phyloP scores from a whole-genome alignment of 2,797 vertebrate species.

The Anguilla anguilla region DNA sequence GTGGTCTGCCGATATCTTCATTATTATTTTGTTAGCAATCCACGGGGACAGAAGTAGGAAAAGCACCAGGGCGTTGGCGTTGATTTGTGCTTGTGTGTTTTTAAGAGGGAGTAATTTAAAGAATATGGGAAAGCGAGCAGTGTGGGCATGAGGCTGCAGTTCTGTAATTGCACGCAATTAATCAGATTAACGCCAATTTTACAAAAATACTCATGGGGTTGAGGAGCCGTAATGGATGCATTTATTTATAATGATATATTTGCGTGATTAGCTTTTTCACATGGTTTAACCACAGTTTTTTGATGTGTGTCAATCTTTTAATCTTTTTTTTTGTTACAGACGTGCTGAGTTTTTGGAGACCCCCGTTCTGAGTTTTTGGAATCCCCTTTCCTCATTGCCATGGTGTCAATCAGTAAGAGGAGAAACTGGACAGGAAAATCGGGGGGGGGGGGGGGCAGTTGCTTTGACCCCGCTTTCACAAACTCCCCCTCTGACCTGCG shows the following conservation, averaged over 20 bases:
- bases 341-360: too few relatives aligned
- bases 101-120: not conserved
- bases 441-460: not conserved
- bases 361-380: too few relatives aligned
- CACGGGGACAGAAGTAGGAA: not conserved
- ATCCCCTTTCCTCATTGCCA: too few relatives aligned
- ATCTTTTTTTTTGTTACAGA: not conserved
- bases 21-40: too few relatives aligned
- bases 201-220: not conserved
- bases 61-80: not conserved
- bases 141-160: not conserved
- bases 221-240: not conserved
- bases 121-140: not conserved
- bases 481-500: too few relatives aligned
- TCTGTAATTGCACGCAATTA: not conserved
- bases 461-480: not conserved
- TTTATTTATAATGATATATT: not conserved
- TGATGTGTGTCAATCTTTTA: not conserved
- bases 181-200: not conserved
- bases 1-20: too few relatives aligned
- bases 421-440: not conserved
- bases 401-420: too few relatives aligned
- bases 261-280: not conserved
- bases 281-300: not conserved
- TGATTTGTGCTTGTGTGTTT: not conserved